Conservation (phyloP, 2,113 vertebrate species). For the Acrocephalus kingi region DNA sequence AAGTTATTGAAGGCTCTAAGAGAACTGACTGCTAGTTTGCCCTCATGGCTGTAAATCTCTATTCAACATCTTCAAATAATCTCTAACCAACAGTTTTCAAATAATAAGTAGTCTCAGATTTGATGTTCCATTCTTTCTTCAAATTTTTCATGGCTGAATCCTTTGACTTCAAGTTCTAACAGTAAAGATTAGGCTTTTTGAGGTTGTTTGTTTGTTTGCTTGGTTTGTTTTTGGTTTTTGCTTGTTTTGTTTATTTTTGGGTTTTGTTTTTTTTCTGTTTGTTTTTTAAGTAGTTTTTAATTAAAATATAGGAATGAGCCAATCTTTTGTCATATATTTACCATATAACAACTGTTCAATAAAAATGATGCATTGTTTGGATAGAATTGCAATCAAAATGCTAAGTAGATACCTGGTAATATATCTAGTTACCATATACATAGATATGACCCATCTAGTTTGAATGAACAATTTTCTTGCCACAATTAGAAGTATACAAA, state of each 20-base stretch:
- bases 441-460: not conserved
- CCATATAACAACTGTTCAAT: not conserved
- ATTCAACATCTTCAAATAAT: not conserved
- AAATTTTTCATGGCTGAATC: not conserved
- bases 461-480: not conserved
- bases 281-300: not conserved
- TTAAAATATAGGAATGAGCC: not conserved
- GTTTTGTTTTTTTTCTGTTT: not conserved
- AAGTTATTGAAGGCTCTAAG: not conserved
- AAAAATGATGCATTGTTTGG: not conserved
- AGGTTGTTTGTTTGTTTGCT: not conserved
- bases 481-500: not conserved
- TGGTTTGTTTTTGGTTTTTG: not conserved
- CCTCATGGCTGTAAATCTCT: not conserved
- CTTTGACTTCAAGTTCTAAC: not conserved
- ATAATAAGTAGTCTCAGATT: not conserved
- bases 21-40: not conserved
- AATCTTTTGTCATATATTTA: not conserved
- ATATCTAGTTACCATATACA: not conserved
- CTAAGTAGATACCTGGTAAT: not conserved
- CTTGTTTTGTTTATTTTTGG: not conserved
- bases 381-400: not conserved
- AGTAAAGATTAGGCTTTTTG: accelerated
- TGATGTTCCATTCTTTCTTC: not conserved
- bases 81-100: not conserved